phyloP scores from a whole-genome alignment of 2,113 vertebrate genomes.

The Neolamprologus brichardi region DNA sequence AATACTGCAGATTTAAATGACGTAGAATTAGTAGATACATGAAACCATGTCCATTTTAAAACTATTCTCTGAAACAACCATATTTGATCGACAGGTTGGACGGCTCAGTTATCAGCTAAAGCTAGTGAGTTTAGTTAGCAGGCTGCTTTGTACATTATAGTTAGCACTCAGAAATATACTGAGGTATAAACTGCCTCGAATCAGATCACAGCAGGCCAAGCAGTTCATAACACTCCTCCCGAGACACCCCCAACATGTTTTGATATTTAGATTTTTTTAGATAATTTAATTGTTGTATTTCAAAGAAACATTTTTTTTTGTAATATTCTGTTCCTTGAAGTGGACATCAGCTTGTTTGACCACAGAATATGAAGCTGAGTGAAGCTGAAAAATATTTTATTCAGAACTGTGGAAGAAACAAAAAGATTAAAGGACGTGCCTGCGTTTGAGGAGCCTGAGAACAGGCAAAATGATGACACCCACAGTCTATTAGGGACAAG shows the following conservation, averaged over 20 bases:
- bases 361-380: not conserved
- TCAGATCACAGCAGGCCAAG: not conserved
- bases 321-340: not conserved
- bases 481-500: not conserved
- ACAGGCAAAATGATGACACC: not conserved
- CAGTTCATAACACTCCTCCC: rapidly evolving
- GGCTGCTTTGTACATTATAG: not conserved
- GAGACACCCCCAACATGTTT: not conserved
- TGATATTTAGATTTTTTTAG: not conserved
- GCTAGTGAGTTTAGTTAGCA: not conserved
- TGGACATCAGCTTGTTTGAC: not conserved
- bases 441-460: rapidly evolving
- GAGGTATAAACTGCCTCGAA: not conserved
- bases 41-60: not conserved
- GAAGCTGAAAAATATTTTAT: not conserved
- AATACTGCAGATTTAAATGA: not conserved
- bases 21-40: not conserved
- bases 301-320: not conserved
- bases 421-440: not conserved
- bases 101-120: not conserved
- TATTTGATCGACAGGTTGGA: not conserved
- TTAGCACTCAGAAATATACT: not conserved
- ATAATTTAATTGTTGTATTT: not conserved
- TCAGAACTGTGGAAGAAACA: not conserved
- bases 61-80: not conserved